These are phyloP conservation scores for Acrobasis suavella DNA, from an alignment of 2,888 invertebrate species.

Conservation along the genomic window DNA sequence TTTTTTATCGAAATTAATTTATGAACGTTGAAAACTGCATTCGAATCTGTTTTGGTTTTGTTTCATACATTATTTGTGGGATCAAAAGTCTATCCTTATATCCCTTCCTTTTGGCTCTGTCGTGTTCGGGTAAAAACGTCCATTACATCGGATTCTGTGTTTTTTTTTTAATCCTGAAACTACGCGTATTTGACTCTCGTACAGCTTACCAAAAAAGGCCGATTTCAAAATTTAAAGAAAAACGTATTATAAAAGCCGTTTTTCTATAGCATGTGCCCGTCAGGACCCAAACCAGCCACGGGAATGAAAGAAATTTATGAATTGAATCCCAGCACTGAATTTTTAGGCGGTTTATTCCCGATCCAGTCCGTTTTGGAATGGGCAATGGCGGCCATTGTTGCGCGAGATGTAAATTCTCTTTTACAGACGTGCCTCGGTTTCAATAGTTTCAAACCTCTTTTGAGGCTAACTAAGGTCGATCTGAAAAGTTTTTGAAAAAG, in stretches of 20 bases:
- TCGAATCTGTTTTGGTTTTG: too few species aligned
- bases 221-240: neutral
- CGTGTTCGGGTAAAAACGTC: too few species aligned
- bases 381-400: slow-evolving; percentile 40
- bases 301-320: slow-evolving; percentile 40
- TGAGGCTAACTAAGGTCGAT: too few species aligned
- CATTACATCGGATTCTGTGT: too few species aligned
- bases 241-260: slow-evolving; percentile 11
- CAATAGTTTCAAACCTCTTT: slow-evolving; percentile 30
- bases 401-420: slow-evolving; percentile 32
- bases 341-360: slow-evolving; percentile 45
- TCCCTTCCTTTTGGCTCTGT: too few species aligned
- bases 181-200: neutral
- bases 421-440: slow-evolving; percentile 41
- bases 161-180: too few species aligned
- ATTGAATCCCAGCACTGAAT: slow-evolving; percentile 44
- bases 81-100: too few species aligned
- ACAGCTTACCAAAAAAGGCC: neutral
- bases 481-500: too few species aligned
- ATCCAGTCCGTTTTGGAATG: slow-evolving; percentile 31
- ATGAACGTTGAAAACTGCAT: too few species aligned
- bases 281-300: slow-evolving; percentile 7
- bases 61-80: too few species aligned
- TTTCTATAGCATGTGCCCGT: neutral
- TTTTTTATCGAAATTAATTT: too few species aligned